Percentiles rank a stretch among this genome's conserved stretches.
Conservation (phyloP, 92 coral and sea anemone species). For the Plumapathes pennacea region DNA sequence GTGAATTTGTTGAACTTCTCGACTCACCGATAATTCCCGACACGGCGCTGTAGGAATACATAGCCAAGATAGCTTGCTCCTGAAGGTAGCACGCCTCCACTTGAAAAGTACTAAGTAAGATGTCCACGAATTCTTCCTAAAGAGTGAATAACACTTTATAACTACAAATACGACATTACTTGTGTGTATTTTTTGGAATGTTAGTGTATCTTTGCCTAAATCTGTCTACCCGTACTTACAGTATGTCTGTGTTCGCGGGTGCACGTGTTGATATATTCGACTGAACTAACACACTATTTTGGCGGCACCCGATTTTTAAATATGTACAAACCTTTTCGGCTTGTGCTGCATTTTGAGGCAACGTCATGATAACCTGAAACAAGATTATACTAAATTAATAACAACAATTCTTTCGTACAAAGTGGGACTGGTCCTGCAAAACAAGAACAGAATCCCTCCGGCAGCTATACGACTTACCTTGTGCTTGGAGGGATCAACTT, state of each 20-base stretch:
- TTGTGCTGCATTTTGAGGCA: constrained; percentile 71
- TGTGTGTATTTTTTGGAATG: neutral
- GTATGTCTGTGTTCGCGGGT: too few relatives aligned
- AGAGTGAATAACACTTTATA: neutral
- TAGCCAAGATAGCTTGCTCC: constrained; percentile 84
- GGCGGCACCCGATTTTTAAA: too few relatives aligned
- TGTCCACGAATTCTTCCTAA: constrained; percentile 81
- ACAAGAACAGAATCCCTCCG: too few relatives aligned
- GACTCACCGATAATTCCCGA: constrained; percentile 88
- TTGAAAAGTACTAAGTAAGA: constrained; percentile 68
- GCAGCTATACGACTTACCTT: constrained; percentile 82
- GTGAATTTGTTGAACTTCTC: neutral
- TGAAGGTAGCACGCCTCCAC: constrained; percentile 84
- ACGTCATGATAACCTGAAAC: constrained; percentile 84
- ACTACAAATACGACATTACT: neutral
- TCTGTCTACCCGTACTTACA: too few relatives aligned
- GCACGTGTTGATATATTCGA: neutral
- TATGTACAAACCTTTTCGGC: constrained; percentile 92
- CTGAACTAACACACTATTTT: too few relatives aligned
- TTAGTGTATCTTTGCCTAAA: too few relatives aligned
- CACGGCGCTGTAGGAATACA: constrained; percentile 98
- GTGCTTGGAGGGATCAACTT: constrained; percentile 81
- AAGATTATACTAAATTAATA: too few relatives aligned
- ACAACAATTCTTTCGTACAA: too few relatives aligned
- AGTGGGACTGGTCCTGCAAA: too few relatives aligned